Evolutionary conservation across 2,888 invertebrate species (phyloP), one percentile per base, ranked within the genome.

Genomic region (Saturnia pavonia): DNA sequence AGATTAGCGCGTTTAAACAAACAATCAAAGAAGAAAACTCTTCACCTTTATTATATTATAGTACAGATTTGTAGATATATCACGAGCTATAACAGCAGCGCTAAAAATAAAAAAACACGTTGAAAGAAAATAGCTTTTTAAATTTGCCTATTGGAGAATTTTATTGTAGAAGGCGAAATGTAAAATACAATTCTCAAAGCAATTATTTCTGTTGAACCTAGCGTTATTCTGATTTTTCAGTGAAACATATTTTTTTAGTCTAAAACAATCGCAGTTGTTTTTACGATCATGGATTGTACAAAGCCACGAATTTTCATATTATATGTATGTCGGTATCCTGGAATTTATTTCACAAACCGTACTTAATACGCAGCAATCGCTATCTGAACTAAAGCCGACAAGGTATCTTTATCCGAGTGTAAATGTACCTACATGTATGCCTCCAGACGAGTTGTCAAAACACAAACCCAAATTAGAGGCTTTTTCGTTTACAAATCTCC

Each of bases 401-500:
- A 74, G 75, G 77, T 74, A 73, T 74, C 73, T 80, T 75, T 76
- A 72, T 71, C 75, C 77, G 74, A 77, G 57, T 60, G 68, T 75
- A 75, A 57, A 80, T 77, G 78, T 80, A 80, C 34, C 34, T 34
- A 34, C 78, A 74, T 75, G 76, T 77, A 75, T 79, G 83, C 78
- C 83, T 84, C 78, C 77, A 86, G 85, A 86, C 86, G 87, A 86
- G 87, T 87, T 87, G 85, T 88, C 87, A 87, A 88, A 88, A 90
- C 84, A 87, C 80, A 83, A 83, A 85, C 85, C 86, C 86, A 88
- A 90, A 90, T 90, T 89, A 89, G 87, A 87, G 84, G 88, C 82
- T 85, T 87, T 88, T 90, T 86, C 87, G 85, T 86, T 87, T 85
- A 87, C 87, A 90, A 89, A 89, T 90, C 89, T 88, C 83, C 82